Base-by-base conservation (phyloP, 2,797 vertebrate genomes). In the Malacoctenus gilli region DNA sequence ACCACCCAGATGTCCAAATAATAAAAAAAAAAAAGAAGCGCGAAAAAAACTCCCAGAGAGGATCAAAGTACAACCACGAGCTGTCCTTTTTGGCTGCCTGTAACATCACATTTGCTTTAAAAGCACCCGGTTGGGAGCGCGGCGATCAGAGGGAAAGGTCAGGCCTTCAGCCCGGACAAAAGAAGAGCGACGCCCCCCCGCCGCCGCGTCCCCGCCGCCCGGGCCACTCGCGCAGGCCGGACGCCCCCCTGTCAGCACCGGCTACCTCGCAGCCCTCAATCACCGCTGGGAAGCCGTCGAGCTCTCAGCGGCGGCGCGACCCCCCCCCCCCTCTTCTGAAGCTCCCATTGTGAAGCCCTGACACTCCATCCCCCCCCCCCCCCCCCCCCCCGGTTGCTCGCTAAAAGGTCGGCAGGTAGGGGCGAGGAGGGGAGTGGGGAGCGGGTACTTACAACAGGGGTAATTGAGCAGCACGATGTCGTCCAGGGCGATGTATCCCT, bases 401-500 rank as follows among this genome's bases (percentile, higher is more conserved):
- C 54, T 48, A 81, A 86, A n/a, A 85, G 79, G 75, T 80, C 75
- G 82, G 63, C 19, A 39, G 40, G 55, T 36, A 40, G 7, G n/a
- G 35, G 25, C 16, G 48, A 25, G 12, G 37, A 57, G 56, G 12
- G 56, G 11, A 22, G 31, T 8, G 39, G 51, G 34, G 52, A 38
- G 9, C 15, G 47, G 66, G 36, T 84, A 90, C 87, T 90, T 84
- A 89, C 89, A 87, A 25, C 87, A 87, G 44, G 85, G 85, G 76
- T 86, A 88, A 87, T 95, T 97, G 75, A 97, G 87, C 64, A 98
- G 92, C 78, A 96, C 80, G 50, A 98, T 95, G 85, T 98, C 94
- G 69, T 98, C 96, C 86, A 98, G 80, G 54, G 94, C 96, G 2
- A 98, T 92, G 85, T 95, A 98, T 40, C 96, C 96, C 78, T 90